phyloP scores from a whole-genome alignment of 2,113 vertebrate species.

The Centropus unirufus region DNA sequence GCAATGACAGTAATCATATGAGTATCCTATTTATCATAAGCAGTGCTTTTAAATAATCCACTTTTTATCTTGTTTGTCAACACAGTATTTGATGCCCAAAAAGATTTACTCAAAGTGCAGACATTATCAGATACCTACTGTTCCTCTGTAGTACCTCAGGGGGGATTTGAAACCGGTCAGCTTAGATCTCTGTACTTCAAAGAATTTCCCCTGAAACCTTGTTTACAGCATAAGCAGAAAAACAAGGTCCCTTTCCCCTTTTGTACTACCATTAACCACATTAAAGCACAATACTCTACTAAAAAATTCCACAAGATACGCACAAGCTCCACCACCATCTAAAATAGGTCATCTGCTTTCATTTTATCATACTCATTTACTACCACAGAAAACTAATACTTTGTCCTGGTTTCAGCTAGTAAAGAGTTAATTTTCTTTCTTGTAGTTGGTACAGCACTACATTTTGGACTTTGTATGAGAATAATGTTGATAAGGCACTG shows the following conservation, averaged over 20 bases:
- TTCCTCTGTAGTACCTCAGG: constrained; percentile 71
- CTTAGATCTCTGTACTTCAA: constrained; percentile 80
- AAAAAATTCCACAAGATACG: constrained; percentile 46
- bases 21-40: constrained; percentile 50
- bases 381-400: constrained; percentile 27
- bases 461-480: no score
- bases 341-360: constrained; percentile 47
- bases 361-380: constrained; percentile 60
- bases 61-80: constrained; percentile 72
- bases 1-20: constrained; percentile 2
- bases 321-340: background rate
- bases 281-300: constrained; percentile 65
- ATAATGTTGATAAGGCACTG: no score
- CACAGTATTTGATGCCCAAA: constrained; percentile 66
- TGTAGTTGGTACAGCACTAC: no score
- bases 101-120: constrained; percentile 73
- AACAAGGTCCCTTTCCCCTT: constrained; percentile 68
- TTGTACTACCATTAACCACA: constrained; percentile 68
- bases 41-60: constrained; percentile 62
- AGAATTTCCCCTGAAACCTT: constrained; percentile 77
- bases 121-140: constrained; percentile 72
- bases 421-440: no score
- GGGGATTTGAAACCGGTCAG: constrained; percentile 55
- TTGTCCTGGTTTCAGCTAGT: no score
- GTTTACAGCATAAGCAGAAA: constrained; percentile 74